Conservation (phyloP, 2,113 vertebrate species). For the Syngnathus typhle region DNA sequence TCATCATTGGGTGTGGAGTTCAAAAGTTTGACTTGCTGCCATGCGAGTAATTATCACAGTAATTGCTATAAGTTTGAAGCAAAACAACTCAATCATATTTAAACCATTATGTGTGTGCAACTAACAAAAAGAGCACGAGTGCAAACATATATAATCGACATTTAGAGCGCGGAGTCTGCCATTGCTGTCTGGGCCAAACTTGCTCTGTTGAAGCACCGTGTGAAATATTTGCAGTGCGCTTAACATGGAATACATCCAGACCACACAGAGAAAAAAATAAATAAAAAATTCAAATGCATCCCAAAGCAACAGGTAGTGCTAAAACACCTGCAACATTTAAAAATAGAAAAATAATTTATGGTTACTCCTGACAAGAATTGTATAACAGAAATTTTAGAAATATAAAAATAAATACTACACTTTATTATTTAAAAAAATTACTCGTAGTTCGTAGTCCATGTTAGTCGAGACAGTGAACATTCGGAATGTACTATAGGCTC, state of each 20-base stretch:
- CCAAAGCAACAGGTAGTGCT: neutral
- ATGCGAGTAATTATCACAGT: neutral
- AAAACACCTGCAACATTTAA: neutral
- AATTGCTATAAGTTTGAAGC: neutral
- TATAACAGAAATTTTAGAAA: no score
- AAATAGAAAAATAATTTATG: neutral
- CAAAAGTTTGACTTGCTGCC: slow-evolving; percentile 1
- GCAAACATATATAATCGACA: slow-evolving; percentile 14
- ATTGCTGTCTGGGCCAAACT: neutral
- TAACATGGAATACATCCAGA: neutral
- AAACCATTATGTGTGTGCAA: neutral
- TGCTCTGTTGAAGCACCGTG: neutral
- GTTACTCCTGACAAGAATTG: neutral
- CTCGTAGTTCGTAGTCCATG: no score
- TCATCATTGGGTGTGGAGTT: neutral
- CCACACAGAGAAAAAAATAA: neutral
- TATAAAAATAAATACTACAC: no score
- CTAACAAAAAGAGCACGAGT: neutral
- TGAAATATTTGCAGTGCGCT: neutral
- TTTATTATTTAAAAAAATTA: no score
- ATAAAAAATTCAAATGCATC: neutral
- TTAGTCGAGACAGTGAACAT: no score
- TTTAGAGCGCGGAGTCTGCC: slow-evolving; percentile 23
- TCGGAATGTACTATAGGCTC: no score
- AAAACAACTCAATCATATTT: neutral